Evolutionary conservation across 53 echinoderm and acorn worm genomes (phyloP).

Genomic region (Luidia sarsii): DNA sequence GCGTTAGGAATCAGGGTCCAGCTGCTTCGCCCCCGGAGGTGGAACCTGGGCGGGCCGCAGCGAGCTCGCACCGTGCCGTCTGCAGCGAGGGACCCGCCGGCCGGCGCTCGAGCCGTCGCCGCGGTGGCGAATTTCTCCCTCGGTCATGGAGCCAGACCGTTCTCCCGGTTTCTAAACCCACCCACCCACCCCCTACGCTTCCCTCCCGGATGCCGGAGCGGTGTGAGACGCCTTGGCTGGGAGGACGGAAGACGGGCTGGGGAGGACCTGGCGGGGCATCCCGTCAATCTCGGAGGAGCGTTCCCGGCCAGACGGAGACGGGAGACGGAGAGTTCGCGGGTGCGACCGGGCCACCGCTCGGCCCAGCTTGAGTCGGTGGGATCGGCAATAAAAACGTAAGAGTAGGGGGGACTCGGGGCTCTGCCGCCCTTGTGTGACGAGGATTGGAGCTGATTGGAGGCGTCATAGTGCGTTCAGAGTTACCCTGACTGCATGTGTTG

Average conservation of each 20-base stretch:
- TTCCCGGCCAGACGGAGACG: conserved; percentile 38
- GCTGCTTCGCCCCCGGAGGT: conserved; percentile 44
- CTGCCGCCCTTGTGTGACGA: too few species aligned
- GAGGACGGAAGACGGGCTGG: neutral
- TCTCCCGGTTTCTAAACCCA: too few species aligned
- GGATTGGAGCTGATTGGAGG: too few species aligned
- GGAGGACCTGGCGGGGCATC: conserved; percentile 3
- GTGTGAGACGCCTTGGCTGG: neutral
- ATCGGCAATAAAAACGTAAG: too few species aligned
- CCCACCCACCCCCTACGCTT: too few species aligned
- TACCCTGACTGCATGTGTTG: too few species aligned
- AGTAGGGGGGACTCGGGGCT: too few species aligned
- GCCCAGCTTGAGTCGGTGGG: conserved; percentile 51
- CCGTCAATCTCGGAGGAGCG: conserved; percentile 28
- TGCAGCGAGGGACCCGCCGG: conserved; percentile 4
- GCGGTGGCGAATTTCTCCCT: too few species aligned
- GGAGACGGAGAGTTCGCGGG: conserved; percentile 14
- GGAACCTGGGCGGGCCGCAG: conserved; percentile 31
- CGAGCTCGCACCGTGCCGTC: conserved; percentile 27
- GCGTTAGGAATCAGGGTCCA: conserved; percentile 31
- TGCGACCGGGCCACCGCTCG: neutral
- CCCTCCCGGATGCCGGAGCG: too few species aligned
- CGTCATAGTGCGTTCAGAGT: too few species aligned
- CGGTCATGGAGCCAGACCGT: too few species aligned
- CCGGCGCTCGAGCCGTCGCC: neutral